Base-by-base conservation (phyloP, 2,113 vertebrate genomes). In the Sceloporus undulatus region DNA sequence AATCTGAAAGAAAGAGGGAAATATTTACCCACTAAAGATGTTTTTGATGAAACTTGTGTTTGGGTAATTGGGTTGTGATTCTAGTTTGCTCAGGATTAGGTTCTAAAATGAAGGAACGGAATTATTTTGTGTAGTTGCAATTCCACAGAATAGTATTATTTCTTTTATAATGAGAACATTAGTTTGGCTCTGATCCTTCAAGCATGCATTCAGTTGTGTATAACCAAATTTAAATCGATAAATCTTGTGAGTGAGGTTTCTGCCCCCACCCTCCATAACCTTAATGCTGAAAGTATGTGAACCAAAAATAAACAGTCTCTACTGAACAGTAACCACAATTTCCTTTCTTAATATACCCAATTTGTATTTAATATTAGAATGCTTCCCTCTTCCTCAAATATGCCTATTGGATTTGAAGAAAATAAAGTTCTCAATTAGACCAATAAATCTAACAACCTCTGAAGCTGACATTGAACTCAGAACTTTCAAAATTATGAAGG, bases 1-100 rank as follows among this genome's bases (percentile, higher is more conserved):
- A 94, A 89, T 13, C 18, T 91, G 78, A 27, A 89, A 84, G 82
- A 87, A 62, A 92, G 42, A 34, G 76, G 56, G 1, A 29, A 34
- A 0, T 0, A 77, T 23, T 87, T 85, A 7, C 6, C 85, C 82
- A 5, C 48, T 88, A 56, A 27, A 86, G 85, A 91, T 5, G 2
- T 86, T 73, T 91, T 29, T 87, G 79, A 82, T 88, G 87, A 87
- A 84, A 65, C 84, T 9, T 2, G 0, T 27, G 18, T 6, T 85
- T 62, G 5, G 23, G 75, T 86, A 89, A n/a, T 38, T 66, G 83
- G 6, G 83, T 92, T 90, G 91, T 34, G 10, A 21, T 40, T 85
- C 29, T 48, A 62, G 59, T 82, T 91, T 88, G 8, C 1, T 84
- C 29, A 81, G 78, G 56, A 87, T 91, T 84, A 83, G 73, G 82